Evolutionary conservation across 2,797 vertebrate species (phyloP).

Genomic region (Chromobotia macracanthus): DNA sequence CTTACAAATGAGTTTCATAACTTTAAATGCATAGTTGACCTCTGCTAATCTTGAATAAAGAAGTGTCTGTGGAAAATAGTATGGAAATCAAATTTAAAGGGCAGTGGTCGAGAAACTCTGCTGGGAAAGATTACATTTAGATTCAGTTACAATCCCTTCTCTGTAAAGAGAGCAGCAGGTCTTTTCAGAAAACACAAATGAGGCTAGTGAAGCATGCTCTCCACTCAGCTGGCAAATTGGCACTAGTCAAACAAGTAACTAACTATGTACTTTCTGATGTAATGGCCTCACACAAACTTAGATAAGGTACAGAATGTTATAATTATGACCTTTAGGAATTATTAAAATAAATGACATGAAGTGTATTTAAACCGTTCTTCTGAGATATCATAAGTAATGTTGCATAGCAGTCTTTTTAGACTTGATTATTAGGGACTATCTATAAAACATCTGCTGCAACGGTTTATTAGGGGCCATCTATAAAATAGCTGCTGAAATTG

Average conservation of each 20-base stretch:
- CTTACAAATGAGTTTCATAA: background rate
- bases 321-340: background rate
- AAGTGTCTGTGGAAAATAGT: background rate
- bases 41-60: background rate
- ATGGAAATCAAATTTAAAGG: background rate
- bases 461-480: no score
- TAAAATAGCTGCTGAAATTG: background rate
- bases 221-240: background rate
- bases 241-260: slow-evolving; percentile 20
- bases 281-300: slow-evolving; percentile 14
- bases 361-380: background rate
- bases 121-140: background rate
- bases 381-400: no score
- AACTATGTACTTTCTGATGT: slow-evolving; percentile 5
- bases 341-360: background rate
- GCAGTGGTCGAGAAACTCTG: background rate
- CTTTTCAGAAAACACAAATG: slow-evolving; percentile 33
- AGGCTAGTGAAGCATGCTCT: slow-evolving; percentile 21
- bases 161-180: slow-evolving; percentile 14
- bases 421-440: background rate
- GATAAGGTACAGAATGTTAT: background rate
- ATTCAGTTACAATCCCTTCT: slow-evolving; percentile 15
- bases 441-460: background rate
- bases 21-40: background rate
- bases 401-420: background rate